phyloP scores from a whole-genome alignment of 2,797 vertebrate species.

The Lerista edwardsae region DNA sequence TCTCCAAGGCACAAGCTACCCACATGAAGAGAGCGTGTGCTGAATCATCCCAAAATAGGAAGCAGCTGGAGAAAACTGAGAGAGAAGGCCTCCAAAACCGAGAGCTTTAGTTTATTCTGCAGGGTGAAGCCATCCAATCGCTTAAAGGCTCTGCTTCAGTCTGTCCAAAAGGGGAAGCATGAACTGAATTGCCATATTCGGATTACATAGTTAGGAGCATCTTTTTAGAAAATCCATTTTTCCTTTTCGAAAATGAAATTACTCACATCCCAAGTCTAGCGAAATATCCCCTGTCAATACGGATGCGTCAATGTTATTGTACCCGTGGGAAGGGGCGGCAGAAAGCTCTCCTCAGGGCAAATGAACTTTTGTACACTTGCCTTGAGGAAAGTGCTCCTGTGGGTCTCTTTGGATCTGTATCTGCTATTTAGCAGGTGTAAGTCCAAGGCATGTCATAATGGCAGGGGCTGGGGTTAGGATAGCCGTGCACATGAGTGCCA shows the following conservation, averaged over 20 bases:
- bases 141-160: neutral
- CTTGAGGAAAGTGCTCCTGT: no score
- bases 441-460: no score
- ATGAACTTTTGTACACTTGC: no score
- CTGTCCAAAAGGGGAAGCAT: neutral
- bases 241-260: neutral
- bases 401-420: no score
- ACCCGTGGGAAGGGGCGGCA: no score
- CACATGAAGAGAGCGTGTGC: neutral
- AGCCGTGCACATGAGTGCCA: no score
- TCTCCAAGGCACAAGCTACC: neutral
- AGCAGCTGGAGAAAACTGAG: neutral
- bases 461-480: no score
- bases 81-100: neutral
- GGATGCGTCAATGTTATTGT: no score
- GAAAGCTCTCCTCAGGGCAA: no score
- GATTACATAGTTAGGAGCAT: neutral
- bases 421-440: no score
- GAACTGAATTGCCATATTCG: neutral
- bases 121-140: neutral
- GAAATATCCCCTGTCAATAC: no score
- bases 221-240: neutral
- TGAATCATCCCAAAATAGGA: conserved; percentile 14
- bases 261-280: no score
- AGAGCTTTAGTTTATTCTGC: neutral